Evolutionary conservation across 2,797 vertebrate species (phyloP).

Genomic region (Sebastes baramenuke): DNA sequence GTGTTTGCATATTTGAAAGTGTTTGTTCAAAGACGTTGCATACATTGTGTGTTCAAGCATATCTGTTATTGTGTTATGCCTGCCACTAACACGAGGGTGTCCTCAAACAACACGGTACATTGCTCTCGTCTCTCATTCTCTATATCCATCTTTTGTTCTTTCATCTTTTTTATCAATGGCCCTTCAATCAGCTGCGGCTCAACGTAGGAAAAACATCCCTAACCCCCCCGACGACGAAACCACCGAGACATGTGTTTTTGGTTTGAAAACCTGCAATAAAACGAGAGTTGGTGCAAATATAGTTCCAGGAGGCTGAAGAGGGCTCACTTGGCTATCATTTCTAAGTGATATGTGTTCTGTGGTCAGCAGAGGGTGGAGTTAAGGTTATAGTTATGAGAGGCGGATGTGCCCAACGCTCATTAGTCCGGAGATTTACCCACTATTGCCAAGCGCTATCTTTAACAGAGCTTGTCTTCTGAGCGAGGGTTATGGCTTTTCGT

Average conservation of each 20-base stretch:
- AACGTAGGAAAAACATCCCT: neutral
- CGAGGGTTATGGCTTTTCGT: neutral
- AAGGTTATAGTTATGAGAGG: conserved; percentile 4
- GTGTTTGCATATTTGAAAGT: neutral
- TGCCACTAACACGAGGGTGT: neutral
- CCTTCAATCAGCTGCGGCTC: conserved; percentile 31
- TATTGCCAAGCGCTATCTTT: conserved; percentile 16
- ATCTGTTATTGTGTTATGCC: neutral
- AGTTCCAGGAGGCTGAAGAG: conserved; percentile 14
- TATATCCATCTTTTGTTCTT: neutral
- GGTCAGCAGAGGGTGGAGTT: conserved; percentile 55
- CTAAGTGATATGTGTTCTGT: conserved; percentile 26
- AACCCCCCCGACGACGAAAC: neutral
- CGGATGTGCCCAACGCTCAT: conserved; percentile 27
- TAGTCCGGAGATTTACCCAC: neutral
- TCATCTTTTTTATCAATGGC: conserved; percentile 19
- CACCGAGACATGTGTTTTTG: conserved; percentile 60
- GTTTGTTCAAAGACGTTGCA: neutral
- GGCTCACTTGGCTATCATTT: conserved; percentile 16
- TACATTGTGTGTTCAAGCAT: neutral
- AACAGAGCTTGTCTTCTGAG: conserved; percentile 22
- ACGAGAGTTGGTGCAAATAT: conserved; percentile 29
- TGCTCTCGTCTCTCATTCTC: neutral
- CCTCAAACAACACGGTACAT: neutral
- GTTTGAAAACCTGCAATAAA: conserved; percentile 51